Conservation (phyloP, 2,113 vertebrate species). For the Meleagris gallopavo region DNA sequence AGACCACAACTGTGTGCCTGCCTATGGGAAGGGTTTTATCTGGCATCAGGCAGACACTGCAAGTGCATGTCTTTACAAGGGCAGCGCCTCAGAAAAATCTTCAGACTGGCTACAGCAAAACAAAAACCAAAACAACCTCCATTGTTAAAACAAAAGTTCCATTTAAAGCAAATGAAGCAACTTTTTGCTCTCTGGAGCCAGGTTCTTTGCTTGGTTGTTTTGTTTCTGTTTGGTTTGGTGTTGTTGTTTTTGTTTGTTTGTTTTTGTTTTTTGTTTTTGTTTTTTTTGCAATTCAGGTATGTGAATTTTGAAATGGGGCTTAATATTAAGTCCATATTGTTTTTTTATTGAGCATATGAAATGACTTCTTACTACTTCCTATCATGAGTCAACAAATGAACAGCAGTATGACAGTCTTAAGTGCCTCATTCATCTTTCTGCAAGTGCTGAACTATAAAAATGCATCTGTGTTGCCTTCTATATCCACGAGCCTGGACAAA, state of each 20-base stretch:
- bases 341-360: background rate
- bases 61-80: slow-evolving; percentile 65
- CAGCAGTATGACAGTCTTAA: background rate
- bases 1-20: slow-evolving; percentile 53
- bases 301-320: background rate
- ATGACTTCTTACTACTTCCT: background rate
- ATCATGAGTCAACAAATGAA: background rate
- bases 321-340: background rate
- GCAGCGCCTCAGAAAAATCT: background rate
- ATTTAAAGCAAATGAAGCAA: background rate
- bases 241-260: background rate
- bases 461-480: background rate
- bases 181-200: background rate
- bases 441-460: background rate
- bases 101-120: background rate
- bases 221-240: no score
- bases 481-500: background rate
- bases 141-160: background rate
- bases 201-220: background rate
- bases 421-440: background rate
- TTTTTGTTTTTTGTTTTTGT: background rate
- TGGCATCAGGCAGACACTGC: slow-evolving; percentile 43
- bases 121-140: background rate
- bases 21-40: slow-evolving; percentile 55
- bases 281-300: background rate